These are phyloP conservation scores for Rhadina sibilatrix DNA, from an alignment of 2,113 vertebrate species.

Conservation along the genomic window DNA sequence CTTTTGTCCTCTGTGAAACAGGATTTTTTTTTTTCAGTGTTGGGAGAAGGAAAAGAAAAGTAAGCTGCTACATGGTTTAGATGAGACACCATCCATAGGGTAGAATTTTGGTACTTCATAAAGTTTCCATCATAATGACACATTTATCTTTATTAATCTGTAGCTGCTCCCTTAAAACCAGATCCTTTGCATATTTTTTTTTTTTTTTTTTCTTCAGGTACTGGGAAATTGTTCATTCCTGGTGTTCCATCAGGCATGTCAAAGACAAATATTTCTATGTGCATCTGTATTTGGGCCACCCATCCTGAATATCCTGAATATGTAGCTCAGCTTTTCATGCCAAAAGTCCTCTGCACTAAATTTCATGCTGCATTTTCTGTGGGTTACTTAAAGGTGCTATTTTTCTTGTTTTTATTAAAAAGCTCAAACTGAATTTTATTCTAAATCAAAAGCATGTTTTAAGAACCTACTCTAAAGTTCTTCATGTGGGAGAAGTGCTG, in stretches of 20 bases:
- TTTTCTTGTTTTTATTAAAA: neutral
- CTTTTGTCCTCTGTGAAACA: neutral
- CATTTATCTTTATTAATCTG: neutral
- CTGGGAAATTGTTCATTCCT: slow-evolving; percentile 44
- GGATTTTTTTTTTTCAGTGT: neutral
- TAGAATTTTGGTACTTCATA: neutral
- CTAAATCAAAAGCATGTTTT: neutral
- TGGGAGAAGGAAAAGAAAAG: neutral
- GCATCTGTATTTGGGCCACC: slow-evolving; percentile 50
- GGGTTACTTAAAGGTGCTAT: neutral
- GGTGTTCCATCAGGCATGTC: slow-evolving; percentile 42
- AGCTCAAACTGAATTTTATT: neutral
- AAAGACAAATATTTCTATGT: slow-evolving; percentile 58
- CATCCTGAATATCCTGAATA: slow-evolving; percentile 40
- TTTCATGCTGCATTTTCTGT: slow-evolving; percentile 40
- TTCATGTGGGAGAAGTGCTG: neutral
- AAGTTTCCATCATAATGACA: neutral
- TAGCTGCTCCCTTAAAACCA: slow-evolving; percentile 10
- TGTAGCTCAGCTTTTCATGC: slow-evolving; percentile 5
- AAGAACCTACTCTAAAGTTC: neutral
- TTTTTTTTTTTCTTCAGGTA: neutral
- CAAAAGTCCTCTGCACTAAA: neutral
- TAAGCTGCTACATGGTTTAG: neutral
- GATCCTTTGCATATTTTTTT: neutral
- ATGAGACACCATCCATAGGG: neutral